Evolutionary conservation across 2,113 vertebrate species (phyloP).

Genomic region (Microcebus lehilahytsara): DNA sequence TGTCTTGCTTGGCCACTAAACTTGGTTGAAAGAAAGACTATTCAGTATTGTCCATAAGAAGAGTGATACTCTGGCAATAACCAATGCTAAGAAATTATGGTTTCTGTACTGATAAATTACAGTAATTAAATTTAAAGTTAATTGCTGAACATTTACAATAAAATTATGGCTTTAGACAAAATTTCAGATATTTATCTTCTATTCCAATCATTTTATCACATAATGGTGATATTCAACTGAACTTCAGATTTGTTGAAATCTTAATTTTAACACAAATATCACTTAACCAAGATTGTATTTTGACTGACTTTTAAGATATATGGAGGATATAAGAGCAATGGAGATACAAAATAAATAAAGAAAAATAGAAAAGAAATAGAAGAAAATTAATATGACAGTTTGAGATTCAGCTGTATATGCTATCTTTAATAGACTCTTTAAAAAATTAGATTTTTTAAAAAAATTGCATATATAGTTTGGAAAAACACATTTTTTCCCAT

Average conservation of each 20-base stretch:
- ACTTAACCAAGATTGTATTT: neutral
- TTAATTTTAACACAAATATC: neutral
- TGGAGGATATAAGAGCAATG: neutral
- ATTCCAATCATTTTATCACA: neutral
- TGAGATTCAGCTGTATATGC: neutral
- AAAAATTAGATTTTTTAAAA: neutral
- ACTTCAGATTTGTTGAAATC: neutral
- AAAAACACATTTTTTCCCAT: neutral
- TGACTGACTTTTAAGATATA: neutral
- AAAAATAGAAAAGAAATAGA: neutral
- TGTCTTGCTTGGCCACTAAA: neutral
- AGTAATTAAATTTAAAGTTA: neutral
- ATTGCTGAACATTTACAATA: neutral
- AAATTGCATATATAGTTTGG: neutral
- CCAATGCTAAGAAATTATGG: neutral
- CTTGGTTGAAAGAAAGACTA: neutral
- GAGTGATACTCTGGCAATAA: neutral
- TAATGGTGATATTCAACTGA: neutral
- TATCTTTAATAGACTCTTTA: neutral
- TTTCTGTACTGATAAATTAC: neutral
- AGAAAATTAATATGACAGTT: neutral
- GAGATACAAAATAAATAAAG: neutral
- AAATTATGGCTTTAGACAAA: neutral
- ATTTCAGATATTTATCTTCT: neutral
- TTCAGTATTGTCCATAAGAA: neutral